A percentile compares a stretch with the other conserved stretches of the same genome.
Conservation (phyloP, 2,888 invertebrate genomes). For the Selenia dentaria region DNA sequence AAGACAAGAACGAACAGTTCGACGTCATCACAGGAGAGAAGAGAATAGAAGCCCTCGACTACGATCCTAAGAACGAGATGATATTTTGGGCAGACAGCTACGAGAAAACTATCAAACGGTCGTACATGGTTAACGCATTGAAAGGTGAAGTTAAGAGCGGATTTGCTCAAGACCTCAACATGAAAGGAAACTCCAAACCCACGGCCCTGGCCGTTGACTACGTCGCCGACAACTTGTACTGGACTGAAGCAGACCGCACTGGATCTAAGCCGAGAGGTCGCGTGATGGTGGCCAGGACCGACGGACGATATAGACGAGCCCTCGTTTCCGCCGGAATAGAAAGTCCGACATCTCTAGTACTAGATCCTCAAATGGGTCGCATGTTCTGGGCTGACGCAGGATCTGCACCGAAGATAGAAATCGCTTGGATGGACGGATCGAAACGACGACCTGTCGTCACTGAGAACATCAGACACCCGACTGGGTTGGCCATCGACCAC, state of each 20-base stretch:
- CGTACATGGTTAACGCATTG: conserved; percentile 93
- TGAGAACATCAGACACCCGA: conserved; percentile 93
- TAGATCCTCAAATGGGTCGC: conserved; percentile 93
- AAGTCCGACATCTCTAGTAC: conserved; percentile 93
- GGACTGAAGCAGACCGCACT: conserved; percentile 93
- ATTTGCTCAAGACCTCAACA: conserved; percentile 93
- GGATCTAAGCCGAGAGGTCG: conserved; percentile 90
- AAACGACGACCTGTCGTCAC: conserved; percentile 92
- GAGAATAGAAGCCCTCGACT: conserved; percentile 96
- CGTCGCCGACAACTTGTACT: conserved; percentile 96
- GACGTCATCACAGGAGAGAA: conserved; percentile 94
- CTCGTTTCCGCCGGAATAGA: conserved; percentile 92
- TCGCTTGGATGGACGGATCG: conserved; percentile 98
- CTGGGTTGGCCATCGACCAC: conserved; percentile 95
- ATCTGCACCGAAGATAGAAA: conserved; percentile 95
- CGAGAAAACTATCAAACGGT: conserved; percentile 95
- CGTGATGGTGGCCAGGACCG: conserved; percentile 94
- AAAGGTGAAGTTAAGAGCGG: conserved; percentile 92
- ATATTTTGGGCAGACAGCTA: conserved; percentile 98
- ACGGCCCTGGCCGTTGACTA: conserved; percentile 97
- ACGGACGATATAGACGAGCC: conserved; percentile 94
- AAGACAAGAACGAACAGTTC: conserved; percentile 88
- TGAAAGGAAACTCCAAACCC: conserved; percentile 93
- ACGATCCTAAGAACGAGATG: conserved; percentile 92
- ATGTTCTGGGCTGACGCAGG: conserved; percentile 98